phyloP scores from a whole-genome alignment of 2,888 invertebrate genomes.

The Nymphalis c-album region DNA sequence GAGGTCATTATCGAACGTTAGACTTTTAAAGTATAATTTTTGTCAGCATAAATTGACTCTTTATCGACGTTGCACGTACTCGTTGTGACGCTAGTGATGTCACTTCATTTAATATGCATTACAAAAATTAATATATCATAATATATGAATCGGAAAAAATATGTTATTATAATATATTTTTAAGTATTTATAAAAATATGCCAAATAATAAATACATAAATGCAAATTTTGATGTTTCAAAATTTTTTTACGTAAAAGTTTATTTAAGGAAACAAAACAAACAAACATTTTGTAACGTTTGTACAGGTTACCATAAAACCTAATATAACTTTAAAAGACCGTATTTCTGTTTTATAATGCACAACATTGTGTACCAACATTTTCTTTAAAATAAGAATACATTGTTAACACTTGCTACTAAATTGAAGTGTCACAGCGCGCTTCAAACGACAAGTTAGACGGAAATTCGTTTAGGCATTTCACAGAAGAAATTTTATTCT shows the following conservation, averaged over 20 bases:
- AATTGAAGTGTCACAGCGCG: constrained; percentile 13
- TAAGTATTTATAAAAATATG: no score
- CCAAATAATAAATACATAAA: no score
- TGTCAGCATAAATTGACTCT: constrained; percentile 4
- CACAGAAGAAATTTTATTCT: background rate
- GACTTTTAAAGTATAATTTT: background rate
- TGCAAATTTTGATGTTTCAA: no score
- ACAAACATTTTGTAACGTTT: no score
- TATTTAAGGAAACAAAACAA: no score
- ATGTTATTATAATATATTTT: no score
- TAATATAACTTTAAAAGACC: background rate
- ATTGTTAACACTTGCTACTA: constrained; percentile 12
- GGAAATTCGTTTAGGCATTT: background rate
- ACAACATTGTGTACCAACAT: background rate
- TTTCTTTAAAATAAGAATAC: constrained; percentile 10
- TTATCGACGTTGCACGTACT: constrained; percentile 6
- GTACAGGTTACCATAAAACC: background rate
- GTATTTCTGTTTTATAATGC: background rate
- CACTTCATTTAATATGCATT: background rate
- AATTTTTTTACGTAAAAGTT: no score
- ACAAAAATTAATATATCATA: no score
- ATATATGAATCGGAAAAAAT: background rate
- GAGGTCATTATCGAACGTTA: background rate
- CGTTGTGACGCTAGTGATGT: background rate
- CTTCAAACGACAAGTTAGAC: constrained; percentile 1